Evolutionary conservation across 2,113 vertebrate genomes (phyloP).

Genomic region (Mustela lutreola): DNA sequence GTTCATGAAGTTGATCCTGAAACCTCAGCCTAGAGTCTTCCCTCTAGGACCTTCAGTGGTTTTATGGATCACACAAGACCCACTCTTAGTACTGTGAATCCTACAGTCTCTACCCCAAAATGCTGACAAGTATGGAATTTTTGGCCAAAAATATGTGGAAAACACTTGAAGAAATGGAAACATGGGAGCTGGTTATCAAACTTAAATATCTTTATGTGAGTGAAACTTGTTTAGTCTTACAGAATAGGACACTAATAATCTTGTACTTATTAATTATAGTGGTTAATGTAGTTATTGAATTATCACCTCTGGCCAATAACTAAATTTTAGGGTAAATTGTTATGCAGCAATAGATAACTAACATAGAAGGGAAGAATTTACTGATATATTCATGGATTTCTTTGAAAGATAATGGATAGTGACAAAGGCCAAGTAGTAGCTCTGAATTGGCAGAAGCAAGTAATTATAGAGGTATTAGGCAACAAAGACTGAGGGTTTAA

Average conservation of each 20-base stretch:
- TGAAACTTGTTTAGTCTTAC: not conserved
- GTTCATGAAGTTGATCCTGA: not conserved
- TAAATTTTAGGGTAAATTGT: not conserved
- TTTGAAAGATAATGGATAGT: not conserved
- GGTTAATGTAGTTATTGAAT: not conserved
- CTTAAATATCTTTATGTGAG: not conserved
- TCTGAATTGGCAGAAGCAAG: not conserved
- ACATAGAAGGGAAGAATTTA: not conserved
- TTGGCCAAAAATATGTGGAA: not conserved
- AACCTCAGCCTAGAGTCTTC: not conserved
- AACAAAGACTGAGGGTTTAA: not conserved
- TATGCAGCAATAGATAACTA: not conserved
- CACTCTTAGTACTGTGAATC: not conserved
- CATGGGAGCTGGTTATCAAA: not conserved
- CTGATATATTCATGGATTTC: not conserved
- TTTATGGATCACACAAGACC: not conserved
- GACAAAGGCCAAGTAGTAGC: not conserved
- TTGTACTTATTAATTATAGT: not conserved
- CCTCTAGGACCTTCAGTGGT: not conserved
- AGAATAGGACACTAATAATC: not conserved
- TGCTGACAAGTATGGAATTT: not conserved
- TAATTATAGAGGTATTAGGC: not conserved
- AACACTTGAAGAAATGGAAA: not conserved
- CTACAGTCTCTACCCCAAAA: not conserved
- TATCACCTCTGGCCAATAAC: not conserved